Evolutionary conservation across 2,113 vertebrate species (phyloP).

Genomic region (Colistium nudipinnis): DNA sequence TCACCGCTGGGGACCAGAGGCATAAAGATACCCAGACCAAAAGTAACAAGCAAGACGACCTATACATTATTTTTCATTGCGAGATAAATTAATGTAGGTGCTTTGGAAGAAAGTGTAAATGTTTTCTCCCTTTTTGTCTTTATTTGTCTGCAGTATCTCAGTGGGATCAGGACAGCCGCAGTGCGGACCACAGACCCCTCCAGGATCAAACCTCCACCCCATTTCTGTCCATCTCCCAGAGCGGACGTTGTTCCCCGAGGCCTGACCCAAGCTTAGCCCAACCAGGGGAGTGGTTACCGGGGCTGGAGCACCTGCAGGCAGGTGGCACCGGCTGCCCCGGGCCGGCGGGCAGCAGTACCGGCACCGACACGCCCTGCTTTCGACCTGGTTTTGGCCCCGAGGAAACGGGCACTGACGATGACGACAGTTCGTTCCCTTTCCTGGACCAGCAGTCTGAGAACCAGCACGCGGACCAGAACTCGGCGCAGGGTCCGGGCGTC

Average conservation of each 20-base stretch:
- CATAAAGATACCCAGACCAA: conserved; percentile 57
- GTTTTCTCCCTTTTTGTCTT: neutral
- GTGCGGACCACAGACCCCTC: conserved; percentile 45
- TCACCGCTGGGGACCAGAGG: conserved; percentile 42
- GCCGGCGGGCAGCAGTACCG: conserved; percentile 35
- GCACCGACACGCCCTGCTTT: conserved; percentile 40
- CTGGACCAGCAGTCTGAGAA: conserved; percentile 70
- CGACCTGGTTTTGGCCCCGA: conserved; percentile 58
- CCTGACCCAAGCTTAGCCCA: conserved; percentile 59
- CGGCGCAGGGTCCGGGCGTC: conserved; percentile 12
- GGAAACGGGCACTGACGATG: conserved; percentile 61
- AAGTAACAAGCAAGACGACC: conserved; percentile 40
- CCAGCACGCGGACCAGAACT: conserved; percentile 60
- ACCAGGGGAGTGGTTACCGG: conserved; percentile 63
- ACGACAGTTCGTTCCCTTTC: conserved; percentile 60
- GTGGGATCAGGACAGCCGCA: conserved; percentile 53
- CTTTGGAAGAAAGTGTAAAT: neutral
- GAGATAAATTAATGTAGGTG: neutral
- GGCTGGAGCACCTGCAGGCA: conserved; percentile 61
- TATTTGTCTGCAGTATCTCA: conserved; percentile 59
- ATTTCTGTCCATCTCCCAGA: conserved; percentile 68
- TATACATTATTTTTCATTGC: neutral
- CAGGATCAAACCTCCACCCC: conserved; percentile 57
- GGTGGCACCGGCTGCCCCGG: conserved; percentile 56
- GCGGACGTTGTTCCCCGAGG: conserved; percentile 61